Base-by-base conservation (phyloP, 2,797 vertebrate species). In the Nyctibius grandis region DNA sequence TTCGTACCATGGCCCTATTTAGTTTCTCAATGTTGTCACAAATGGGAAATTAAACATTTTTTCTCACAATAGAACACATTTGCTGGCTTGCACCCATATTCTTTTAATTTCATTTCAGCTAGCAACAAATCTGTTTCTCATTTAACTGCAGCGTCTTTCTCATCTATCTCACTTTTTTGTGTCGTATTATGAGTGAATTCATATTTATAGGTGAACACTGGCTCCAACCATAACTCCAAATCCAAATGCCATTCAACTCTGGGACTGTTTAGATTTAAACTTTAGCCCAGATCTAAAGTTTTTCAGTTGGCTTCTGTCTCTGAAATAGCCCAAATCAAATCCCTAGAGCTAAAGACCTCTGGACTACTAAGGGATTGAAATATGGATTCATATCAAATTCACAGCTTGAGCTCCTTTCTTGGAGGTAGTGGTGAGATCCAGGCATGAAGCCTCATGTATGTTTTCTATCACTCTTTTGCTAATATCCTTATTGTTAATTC, bases 41-140 rank as follows among this genome's bases (percentile, higher is more conserved):
- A 96, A 87, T 83, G 81, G 74, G 84, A 91, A 91, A 95, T 88
- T 68, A 84, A 95, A 88, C 56, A 48, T 95, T 94, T 92, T 91
- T 81, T 92, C 92, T 95, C 86, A 92, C 91, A 76, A 45, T 70
- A 88, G 70, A 73, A 77, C 63, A 68, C 28, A 42, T 59, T 83
- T 73, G 4, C 63, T 96, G 93, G 92, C 88, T 91, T 45, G 19
- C 70, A 56, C 42, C 29, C 84, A 45, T 34, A 70, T 45, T 85
- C 51, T 70, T 73, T 42, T 70, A 70, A 91, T 91, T 91, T 87
- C 65, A n/a, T 82, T 76, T 70, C 48, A 72, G 54, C 59, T 85
- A 67, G 85, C 23, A 86, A 59, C 34, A 93, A 60, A 93, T 95
- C 91, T 95, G 92, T 92, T 96, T 93, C 89, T 89, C 56, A 83